Conservation (phyloP, 2,113 vertebrate species). For the Phaethon lepturus region DNA sequence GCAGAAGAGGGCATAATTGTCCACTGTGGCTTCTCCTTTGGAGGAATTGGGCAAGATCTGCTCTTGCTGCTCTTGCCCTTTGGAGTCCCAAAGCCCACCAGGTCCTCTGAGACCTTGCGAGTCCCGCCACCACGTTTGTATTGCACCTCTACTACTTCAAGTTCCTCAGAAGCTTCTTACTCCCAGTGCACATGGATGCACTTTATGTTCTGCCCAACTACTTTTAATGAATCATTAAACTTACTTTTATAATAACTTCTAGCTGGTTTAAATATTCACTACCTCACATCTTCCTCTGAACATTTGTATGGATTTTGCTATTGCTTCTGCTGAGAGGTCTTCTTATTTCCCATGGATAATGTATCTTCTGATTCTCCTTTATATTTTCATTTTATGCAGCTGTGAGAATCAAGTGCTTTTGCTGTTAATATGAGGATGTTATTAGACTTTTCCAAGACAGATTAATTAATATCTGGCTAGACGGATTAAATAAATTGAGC, state of each 20-base stretch:
- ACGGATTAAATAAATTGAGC: neutral
- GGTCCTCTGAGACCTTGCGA: neutral
- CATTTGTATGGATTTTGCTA: neutral
- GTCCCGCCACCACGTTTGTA: accelerated
- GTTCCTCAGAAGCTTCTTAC: neutral
- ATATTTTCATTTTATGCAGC: neutral
- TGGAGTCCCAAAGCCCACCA: neutral
- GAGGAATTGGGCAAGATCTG: neutral
- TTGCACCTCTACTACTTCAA: neutral
- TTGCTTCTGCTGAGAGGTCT: neutral
- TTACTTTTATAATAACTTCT: neutral
- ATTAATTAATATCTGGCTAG: neutral
- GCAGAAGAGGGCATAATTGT: neutral
- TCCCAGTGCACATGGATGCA: neutral
- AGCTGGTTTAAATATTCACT: neutral
- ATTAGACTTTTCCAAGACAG: neutral
- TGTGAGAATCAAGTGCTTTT: neutral
- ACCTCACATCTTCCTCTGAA: neutral
- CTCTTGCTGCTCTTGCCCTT: neutral
- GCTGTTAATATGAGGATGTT: neutral
- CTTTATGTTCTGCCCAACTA: neutral
- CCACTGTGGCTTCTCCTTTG: neutral
- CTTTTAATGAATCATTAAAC: neutral
- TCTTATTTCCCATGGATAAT: neutral
- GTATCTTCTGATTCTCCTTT: neutral